These are phyloP conservation scores for Clepsis dumicolana DNA, from an alignment of 2,888 invertebrate genomes.

Conservation along the genomic window DNA sequence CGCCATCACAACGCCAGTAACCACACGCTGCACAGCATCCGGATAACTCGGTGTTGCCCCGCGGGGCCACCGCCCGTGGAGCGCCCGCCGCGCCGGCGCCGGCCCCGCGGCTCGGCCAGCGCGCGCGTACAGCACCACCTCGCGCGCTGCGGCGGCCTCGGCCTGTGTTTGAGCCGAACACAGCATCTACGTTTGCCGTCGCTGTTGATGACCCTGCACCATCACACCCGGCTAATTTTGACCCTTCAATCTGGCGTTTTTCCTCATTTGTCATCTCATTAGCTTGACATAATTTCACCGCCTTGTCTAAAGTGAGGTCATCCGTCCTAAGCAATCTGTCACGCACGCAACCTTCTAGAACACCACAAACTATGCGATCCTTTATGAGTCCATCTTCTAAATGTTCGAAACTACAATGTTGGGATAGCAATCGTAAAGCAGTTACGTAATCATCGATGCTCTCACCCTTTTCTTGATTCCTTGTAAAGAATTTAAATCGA, in stretches of 20 bases:
- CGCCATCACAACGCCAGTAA: too few relatives aligned
- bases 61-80: background rate
- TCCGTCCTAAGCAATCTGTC: background rate
- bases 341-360: background rate
- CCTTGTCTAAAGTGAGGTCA: background rate
- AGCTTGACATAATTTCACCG: background rate
- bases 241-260: background rate
- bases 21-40: background rate
- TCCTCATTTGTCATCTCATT: constrained; percentile 1
- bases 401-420: background rate
- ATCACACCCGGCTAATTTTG: too few relatives aligned
- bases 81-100: background rate
- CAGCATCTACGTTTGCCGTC: background rate
- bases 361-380: constrained; percentile 2
- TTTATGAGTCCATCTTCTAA: background rate
- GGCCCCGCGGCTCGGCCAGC: background rate
- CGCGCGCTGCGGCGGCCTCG: background rate
- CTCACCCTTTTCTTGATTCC: background rate
- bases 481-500: constrained; percentile 6
- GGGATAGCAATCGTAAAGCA: background rate
- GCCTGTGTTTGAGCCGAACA: background rate
- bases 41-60: background rate
- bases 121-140: too few relatives aligned
- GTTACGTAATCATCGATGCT: background rate
- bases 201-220: background rate